phyloP scores from a whole-genome alignment of 1,140 invertebrate species.

The Carcinoscorpius rotundicauda region DNA sequence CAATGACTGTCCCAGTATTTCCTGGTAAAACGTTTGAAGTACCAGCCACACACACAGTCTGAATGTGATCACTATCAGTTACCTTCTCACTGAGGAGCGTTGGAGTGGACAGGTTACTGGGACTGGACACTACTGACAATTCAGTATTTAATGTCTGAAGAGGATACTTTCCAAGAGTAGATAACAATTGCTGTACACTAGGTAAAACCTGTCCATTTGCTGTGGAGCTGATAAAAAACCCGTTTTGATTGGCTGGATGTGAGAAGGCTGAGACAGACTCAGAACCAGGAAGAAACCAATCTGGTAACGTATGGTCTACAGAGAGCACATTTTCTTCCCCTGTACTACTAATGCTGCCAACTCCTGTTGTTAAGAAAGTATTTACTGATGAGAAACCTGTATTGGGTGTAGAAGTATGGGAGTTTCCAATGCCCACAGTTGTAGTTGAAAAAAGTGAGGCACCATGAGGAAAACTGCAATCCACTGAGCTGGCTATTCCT shows the following conservation, averaged over 20 bases:
- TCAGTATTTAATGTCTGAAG: conserved; percentile 8
- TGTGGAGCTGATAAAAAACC: conserved; percentile 12
- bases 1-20: conserved; percentile 15
- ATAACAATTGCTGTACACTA: not conserved
- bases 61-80: conserved; percentile 12
- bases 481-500: too few species aligned
- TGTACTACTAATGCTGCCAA: too few species aligned
- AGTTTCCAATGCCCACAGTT: conserved; percentile 2
- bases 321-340: too few species aligned
- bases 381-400: conserved; percentile 7
- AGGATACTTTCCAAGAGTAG: conserved; percentile 15
- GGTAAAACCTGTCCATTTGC: not conserved
- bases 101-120: conserved; percentile 2
- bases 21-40: conserved; percentile 16
- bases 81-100: conserved; percentile 8
- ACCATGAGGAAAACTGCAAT: too few species aligned
- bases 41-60: conserved; percentile 14
- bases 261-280: not conserved
- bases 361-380: conserved; percentile 12
- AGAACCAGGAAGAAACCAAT: conserved; percentile 6
- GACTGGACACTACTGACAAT: conserved; percentile 4
- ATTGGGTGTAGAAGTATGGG: conserved; percentile 6
- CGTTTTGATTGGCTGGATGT: conserved; percentile 16
- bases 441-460: conserved; percentile 4
- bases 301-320: conserved; percentile 11